Base-by-base conservation (phyloP, 1,140 invertebrate genomes). In the Pogonomyrmex californicus region DNA sequence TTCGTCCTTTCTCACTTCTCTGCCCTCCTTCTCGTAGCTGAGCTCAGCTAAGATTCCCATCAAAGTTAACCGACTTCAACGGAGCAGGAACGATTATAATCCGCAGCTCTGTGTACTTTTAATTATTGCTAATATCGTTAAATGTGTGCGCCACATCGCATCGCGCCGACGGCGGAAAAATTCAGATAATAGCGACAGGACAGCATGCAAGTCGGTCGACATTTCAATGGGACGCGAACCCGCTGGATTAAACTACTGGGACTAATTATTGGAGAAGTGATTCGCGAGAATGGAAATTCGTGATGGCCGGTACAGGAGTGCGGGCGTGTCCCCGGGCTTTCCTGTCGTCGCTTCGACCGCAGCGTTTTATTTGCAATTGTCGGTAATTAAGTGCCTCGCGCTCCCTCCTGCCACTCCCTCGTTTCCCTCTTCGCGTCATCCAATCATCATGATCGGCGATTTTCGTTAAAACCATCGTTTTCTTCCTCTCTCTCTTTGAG, bases 281-380 rank as follows among this genome's bases (percentile, higher is more conserved):
- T 86, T 86, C 85, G 85, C 77, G 44, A 66, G 77, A 86, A 86
- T 82, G 63, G 85, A 79, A 86, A 81, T 86, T 87, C 62, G 78
- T 85, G 88, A 90, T 65, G 87, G 38, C 77, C 71, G 77, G 17
- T 66, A 76, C 60, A n/a, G 76, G 17, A 10, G 56, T 47, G 38
- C 49, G 33, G 49, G 36, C 51, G 54, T 47, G 54, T 83, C 54
- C 23, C 23, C 56, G 38, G 54, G 49, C 49, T 60, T 60, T 23
- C 38, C 14, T 41, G n/a, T 51, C 68, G n/a, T 82, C 60, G 73
- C 36, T 78, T 78, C 60, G 36, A 78, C 83, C 68, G 71, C 76
- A 86, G 49, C 79, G 51, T 60, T 90, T 86, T 90, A 88, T 91
- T 90, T 83, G 90, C 83, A 88, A 91, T 90, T 91, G 88, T 79